These are phyloP conservation scores for Athalia rosae DNA, from an alignment of 2,888 invertebrate genomes.

Conservation along the genomic window DNA sequence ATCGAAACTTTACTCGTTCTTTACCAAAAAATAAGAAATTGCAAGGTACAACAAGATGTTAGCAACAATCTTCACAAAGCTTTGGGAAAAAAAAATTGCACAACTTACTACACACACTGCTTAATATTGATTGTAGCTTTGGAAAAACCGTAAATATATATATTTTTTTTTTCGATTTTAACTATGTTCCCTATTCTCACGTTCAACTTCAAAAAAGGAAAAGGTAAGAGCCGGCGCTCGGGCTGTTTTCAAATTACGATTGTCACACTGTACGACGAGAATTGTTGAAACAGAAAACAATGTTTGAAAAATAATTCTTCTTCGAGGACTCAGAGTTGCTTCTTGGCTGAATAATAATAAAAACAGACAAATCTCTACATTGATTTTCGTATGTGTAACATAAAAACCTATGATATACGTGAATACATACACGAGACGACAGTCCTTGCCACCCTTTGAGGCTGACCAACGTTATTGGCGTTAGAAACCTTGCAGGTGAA, in stretches of 20 bases:
- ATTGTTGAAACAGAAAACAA: not conserved
- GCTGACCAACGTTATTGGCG: not conserved
- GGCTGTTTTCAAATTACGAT: slow-evolving; percentile 10
- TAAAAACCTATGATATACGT: no score
- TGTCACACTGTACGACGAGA: not conserved
- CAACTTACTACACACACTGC: not conserved
- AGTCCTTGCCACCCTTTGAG: no score
- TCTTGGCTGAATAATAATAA: not conserved
- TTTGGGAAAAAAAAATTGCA: not conserved
- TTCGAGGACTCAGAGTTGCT: not conserved
- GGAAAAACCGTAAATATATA: not conserved
- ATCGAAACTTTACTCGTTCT: no score
- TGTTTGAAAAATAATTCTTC: not conserved
- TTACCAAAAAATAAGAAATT: not conserved
- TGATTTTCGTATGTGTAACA: not conserved
- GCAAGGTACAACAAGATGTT: not conserved
- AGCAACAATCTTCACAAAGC: not conserved
- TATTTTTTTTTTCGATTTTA: not conserved
- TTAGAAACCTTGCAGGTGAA: not conserved
- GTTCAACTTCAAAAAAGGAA: slow-evolving; percentile 22
- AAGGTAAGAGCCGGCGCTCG: slow-evolving; percentile 38
- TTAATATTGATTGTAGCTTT: slow-evolving; percentile 23
- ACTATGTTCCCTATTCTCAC: not conserved
- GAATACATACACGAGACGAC: no score
- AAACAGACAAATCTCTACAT: not conserved